A percentile compares a stretch with the other conserved stretches of the same genome.
Conservation (phyloP, 2,797 vertebrate species). For the Gymnodraco acuticeps region DNA sequence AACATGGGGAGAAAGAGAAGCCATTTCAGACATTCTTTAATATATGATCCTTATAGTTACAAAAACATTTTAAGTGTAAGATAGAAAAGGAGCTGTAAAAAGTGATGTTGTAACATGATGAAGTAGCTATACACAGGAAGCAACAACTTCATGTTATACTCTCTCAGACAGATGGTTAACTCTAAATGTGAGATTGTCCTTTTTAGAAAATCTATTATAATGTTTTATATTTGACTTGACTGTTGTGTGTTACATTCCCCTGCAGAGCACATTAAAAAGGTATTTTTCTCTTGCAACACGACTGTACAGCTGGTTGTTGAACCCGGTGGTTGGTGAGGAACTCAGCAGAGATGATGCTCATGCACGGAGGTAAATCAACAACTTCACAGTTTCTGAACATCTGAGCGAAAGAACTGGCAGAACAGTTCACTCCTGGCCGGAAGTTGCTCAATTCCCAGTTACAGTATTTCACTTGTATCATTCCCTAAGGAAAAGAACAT, state of each 20-base stretch:
- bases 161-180: not conserved
- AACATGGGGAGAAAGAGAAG: not conserved
- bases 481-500: conserved; percentile 6
- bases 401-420: conserved; percentile 4
- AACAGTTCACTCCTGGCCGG: conserved; percentile 26
- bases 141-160: not conserved
- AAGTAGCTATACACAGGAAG: not conserved
- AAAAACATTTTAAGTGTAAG: not conserved
- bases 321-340: conserved; percentile 66
- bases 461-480: conserved; percentile 14
- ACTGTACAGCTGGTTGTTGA: conserved; percentile 60
- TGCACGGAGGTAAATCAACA: conserved; percentile 57
- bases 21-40: not conserved
- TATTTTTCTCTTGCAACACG: conserved; percentile 36
- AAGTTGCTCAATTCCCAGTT: conserved; percentile 35
- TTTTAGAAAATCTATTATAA: not conserved
- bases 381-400: conserved; percentile 48
- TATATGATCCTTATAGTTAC: no score
- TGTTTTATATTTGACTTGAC: not conserved
- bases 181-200: not conserved
- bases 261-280: conserved; percentile 31
- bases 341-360: conserved; percentile 65
- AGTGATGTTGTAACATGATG: not conserved
- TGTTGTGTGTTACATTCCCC: conserved; percentile 6
- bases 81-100: not conserved